Percentiles rank a stretch among this genome's conserved stretches.
Conservation (phyloP, 2,888 invertebrate genomes). For the Ectobius pallidus region DNA sequence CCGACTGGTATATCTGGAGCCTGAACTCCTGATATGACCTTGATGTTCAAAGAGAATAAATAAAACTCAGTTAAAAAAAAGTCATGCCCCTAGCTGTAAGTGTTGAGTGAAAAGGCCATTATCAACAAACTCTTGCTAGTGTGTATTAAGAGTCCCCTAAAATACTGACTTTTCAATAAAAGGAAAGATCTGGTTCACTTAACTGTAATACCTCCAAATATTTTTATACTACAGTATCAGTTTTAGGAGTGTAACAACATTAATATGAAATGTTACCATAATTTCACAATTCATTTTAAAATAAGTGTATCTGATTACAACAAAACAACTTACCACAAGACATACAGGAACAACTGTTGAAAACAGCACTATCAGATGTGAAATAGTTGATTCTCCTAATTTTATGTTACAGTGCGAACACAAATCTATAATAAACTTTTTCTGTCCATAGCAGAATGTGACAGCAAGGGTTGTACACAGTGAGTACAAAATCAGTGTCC, state of each 20-base stretch:
- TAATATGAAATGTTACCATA: too few relatives aligned
- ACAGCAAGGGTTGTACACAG: neutral
- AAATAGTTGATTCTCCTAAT: neutral
- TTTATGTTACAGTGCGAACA: neutral
- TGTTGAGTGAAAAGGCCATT: too few relatives aligned
- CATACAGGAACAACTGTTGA: conserved; percentile 7
- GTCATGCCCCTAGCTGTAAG: too few relatives aligned
- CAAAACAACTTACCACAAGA: conserved; percentile 5
- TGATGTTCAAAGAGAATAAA: too few relatives aligned
- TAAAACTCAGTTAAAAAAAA: too few relatives aligned
- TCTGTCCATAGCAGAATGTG: conserved; percentile 17
- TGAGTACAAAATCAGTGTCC: conserved; percentile 19
- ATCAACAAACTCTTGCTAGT: too few relatives aligned
- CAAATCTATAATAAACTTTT: neutral
- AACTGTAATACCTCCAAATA: neutral
- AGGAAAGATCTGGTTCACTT: neutral
- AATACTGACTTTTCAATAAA: neutral
- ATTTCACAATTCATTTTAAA: neutral
- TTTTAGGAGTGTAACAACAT: too few relatives aligned
- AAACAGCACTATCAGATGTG: conserved; percentile 11
- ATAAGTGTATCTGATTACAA: neutral
- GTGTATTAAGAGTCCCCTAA: neutral
- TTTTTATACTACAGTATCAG: neutral
- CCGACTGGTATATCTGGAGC: too few relatives aligned
- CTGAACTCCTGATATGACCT: too few relatives aligned